Evolutionary conservation across 2,797 vertebrate genomes (phyloP).

Genomic region (Bufotes viridis): DNA sequence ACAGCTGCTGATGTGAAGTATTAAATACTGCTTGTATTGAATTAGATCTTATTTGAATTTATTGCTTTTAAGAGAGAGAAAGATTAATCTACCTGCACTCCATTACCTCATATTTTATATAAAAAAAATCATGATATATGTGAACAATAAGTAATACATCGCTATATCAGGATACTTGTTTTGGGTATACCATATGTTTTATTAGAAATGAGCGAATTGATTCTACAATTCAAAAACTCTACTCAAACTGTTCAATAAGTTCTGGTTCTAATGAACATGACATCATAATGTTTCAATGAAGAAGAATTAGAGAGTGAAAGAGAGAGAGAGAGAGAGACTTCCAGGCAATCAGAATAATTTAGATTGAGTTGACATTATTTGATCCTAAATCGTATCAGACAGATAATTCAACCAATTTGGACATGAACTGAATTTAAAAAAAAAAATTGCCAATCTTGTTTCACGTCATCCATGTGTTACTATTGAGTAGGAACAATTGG

Average conservation of each 20-base stretch:
- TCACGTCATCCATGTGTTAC: background rate
- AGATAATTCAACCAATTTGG: no score
- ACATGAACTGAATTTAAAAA: no score
- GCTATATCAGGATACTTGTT: background rate
- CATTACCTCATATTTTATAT: background rate
- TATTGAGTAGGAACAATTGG: background rate
- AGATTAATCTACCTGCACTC: background rate
- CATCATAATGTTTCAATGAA: no score
- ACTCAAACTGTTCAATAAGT: no score
- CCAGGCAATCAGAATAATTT: no score
- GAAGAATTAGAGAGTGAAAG: no score
- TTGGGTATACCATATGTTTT: background rate
- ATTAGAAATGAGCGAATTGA: background rate
- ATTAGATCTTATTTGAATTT: background rate
- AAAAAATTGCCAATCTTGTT: no score
- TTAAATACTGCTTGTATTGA: background rate
- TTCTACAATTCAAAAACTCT: no score
- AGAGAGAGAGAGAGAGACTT: no score
- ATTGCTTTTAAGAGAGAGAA: background rate
- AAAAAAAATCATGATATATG: background rate
- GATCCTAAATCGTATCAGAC: no score
- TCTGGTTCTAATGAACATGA: no score
- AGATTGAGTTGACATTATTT: no score
- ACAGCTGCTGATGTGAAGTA: background rate
- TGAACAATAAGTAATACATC: background rate